Base-by-base conservation (phyloP, 2,888 invertebrate species). In the Drosophila cognata region DNA sequence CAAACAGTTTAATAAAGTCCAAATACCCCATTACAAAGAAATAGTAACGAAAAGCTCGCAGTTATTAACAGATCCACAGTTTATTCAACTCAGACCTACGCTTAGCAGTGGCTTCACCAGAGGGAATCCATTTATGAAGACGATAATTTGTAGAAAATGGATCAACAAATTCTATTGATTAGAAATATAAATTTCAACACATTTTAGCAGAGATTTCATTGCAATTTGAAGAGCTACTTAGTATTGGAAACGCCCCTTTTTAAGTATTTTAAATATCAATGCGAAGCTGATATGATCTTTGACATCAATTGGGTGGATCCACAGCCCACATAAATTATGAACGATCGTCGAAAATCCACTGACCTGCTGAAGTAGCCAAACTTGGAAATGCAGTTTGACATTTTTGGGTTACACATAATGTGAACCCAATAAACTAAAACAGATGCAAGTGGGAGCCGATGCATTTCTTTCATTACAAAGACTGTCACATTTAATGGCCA, bases 31-130 rank as follows among this genome's bases (percentile, higher is more conserved):
- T 13, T 4, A 3, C 11, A 18, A 10, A 25, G 7, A 25, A 13
- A 36, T 7, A 48, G 16, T 13, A 43, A 46, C 25, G 13, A 28
- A 7, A 48, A 18, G 28, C 18, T 0, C 10, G 11, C n/a, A 18
- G 18, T 50, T 28, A 59, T 36, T 50, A 56, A 46, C 21, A 51
- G 36, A 28, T 18, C 21, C 21, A 72, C 60, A 79, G 88, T 83
- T 88, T 85, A 85, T 85, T 85, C 81, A 83, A 88, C 85, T 85
- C 66, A 50, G 59, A 33, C 11, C n/a, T 52, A 21, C 1, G n/a
- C 29, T 28, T n/a, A 8, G 1, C 63, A 66, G 50, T 4, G 71
- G 50, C 58, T 33, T 41, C 36, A 33, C 18, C 2, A 8, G 33
- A 16, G n/a, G 25, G 43, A 56, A 29, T 52, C 8, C 41, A 60